These are phyloP conservation scores for Adoxophyes honmai DNA, from an alignment of 1,140 invertebrate genomes.

Conservation along the genomic window DNA sequence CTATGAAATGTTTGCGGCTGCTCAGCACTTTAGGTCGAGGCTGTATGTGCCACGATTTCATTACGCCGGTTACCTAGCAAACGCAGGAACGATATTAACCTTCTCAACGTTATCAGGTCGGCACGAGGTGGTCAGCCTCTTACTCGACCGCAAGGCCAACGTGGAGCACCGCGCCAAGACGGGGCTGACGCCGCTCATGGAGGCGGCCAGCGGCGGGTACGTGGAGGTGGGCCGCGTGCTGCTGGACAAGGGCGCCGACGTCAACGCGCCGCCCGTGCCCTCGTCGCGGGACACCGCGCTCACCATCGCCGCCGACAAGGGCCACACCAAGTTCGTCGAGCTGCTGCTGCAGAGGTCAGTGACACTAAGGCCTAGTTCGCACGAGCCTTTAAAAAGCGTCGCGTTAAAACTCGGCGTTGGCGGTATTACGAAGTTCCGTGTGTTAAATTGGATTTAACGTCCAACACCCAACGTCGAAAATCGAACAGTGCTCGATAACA, in stretches of 20 bases:
- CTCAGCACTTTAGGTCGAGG: too few species aligned
- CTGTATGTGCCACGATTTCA: too few species aligned
- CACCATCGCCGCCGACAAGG: slow-evolving; percentile 99
- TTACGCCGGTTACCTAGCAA: too few species aligned
- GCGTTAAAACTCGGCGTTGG: too few species aligned
- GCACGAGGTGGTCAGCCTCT: slow-evolving; percentile 97
- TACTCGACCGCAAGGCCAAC: slow-evolving; percentile 98
- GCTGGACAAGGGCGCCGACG: slow-evolving; percentile 97
- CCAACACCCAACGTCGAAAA: too few species aligned
- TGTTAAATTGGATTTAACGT: too few species aligned
- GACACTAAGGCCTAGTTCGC: too few species aligned
- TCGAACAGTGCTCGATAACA: too few species aligned
- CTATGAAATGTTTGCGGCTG: too few species aligned
- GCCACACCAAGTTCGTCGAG: slow-evolving; percentile 98
- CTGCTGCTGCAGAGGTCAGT: slow-evolving; percentile 80
- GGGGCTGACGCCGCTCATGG: slow-evolving; percentile 98
- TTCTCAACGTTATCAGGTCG: slow-evolving; percentile 67
- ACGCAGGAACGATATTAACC: too few species aligned
- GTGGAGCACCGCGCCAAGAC: slow-evolving; percentile 99
- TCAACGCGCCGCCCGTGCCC: slow-evolving; percentile 98
- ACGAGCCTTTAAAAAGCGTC: too few species aligned
- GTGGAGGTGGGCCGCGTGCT: slow-evolving; percentile 98
- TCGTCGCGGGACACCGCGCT: slow-evolving; percentile 98
- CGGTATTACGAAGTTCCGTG: too few species aligned
- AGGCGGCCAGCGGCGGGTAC: slow-evolving; percentile 99